phyloP scores from a whole-genome alignment of 1,140 invertebrate species.

The Camponotus pennsylvanicus region DNA sequence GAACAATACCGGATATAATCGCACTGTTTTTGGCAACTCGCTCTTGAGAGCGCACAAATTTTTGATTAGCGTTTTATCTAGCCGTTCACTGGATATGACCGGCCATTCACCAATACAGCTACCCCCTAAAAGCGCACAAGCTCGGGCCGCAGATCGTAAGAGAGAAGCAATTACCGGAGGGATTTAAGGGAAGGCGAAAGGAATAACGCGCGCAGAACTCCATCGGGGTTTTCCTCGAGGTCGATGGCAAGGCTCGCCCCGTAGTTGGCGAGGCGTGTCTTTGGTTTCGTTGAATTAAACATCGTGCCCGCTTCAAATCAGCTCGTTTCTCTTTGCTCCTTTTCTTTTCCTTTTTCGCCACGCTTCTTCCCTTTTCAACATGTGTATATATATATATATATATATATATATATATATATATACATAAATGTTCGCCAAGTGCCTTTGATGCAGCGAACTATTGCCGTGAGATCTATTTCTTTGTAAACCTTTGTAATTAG shows the following conservation, averaged over 20 bases:
- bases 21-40: background rate
- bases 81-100: conserved; percentile 1
- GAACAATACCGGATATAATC: background rate
- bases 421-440: conserved; percentile 23
- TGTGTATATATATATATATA: no score
- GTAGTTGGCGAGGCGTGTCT: conserved; percentile 77
- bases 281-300: conserved; percentile 84
- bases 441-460: conserved; percentile 7
- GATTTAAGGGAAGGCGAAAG: conserved; percentile 69
- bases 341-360: conserved; percentile 43
- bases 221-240: conserved; percentile 58
- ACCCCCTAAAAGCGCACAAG: conserved; percentile 18
- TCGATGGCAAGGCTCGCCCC: conserved; percentile 70
- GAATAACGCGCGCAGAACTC: conserved; percentile 60
- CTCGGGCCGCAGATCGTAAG: conserved; percentile 25
- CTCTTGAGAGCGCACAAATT: conserved; percentile 17
- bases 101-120: background rate
- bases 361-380: conserved; percentile 63
- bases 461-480: conserved; percentile 75
- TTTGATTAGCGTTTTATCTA: conserved; percentile 22
- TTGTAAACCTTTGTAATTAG: conserved; percentile 78
- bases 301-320: conserved; percentile 81
- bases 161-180: conserved; percentile 73
- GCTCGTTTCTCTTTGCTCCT: conserved; percentile 61
- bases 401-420: no score